Evolutionary conservation across 2,888 invertebrate species (phyloP).

Genomic region (Pyrocoelia pectoralis): DNA sequence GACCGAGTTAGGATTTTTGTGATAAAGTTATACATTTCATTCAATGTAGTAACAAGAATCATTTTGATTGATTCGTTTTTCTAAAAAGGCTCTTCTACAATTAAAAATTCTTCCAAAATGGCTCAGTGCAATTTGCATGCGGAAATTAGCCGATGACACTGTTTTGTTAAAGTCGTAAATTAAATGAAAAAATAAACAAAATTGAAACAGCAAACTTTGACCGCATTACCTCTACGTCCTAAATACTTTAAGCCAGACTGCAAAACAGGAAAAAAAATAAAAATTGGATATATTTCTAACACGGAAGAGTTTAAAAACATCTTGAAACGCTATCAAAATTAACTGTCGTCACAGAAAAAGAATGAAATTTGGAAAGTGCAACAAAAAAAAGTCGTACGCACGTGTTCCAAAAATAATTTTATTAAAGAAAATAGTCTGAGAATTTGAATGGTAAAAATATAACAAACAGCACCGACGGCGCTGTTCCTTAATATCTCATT

Average conservation of each 20-base stretch:
- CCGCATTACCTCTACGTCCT: not conserved
- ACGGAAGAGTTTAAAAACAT: not conserved
- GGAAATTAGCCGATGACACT: too few relatives aligned
- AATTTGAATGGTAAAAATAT: constrained; percentile 17
- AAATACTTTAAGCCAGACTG: not conserved
- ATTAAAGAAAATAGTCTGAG: constrained; percentile 13
- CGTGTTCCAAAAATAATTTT: constrained; percentile 4
- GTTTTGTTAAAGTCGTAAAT: too few relatives aligned
- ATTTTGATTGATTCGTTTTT: too few relatives aligned
- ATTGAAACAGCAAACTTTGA: not conserved
- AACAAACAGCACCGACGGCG: constrained; percentile 27
- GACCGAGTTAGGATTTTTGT: constrained; percentile 25
- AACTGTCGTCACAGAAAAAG: not conserved
- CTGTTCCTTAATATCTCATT: constrained; percentile 19
- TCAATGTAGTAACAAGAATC: too few relatives aligned
- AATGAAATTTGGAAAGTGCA: not conserved
- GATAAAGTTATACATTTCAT: constrained; percentile 5
- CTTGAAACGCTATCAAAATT: not conserved
- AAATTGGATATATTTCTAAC: not conserved
- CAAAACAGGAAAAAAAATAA: not conserved
- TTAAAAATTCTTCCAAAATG: too few relatives aligned
- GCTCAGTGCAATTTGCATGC: too few relatives aligned
- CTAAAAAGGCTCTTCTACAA: too few relatives aligned
- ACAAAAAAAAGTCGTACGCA: not conserved
- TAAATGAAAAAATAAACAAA: not conserved